Conservation (phyloP, 2,113 vertebrate species). For the Coreoperca whiteheadi region DNA sequence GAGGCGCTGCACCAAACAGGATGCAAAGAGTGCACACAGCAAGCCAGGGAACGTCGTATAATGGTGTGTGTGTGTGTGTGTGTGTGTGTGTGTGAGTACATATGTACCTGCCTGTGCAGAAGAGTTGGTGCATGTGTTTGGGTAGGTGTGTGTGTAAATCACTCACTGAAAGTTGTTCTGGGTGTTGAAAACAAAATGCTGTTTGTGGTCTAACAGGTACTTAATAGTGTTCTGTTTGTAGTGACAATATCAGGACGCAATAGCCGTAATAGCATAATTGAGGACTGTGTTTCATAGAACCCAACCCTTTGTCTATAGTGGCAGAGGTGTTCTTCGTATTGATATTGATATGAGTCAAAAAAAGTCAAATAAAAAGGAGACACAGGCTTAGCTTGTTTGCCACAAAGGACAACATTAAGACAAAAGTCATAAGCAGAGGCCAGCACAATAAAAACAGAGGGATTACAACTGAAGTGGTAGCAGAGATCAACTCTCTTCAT, state of each 20-base stretch:
- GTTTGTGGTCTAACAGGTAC: conserved; percentile 67
- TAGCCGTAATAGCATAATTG: conserved; percentile 20
- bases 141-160: conserved; percentile 49
- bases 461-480: conserved; percentile 49
- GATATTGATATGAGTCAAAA: conserved; percentile 22
- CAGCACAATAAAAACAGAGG: conserved; percentile 29
- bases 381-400: conserved; percentile 39
- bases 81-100: conserved; percentile 16
- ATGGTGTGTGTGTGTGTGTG: conserved; percentile 51
- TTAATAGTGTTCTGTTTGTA: conserved; percentile 50
- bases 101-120: conserved; percentile 48
- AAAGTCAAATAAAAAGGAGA: conserved; percentile 29
- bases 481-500: conserved; percentile 53
- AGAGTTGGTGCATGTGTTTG: conserved; percentile 46
- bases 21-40: conserved; percentile 58
- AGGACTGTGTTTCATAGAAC: conserved; percentile 27
- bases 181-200: conserved; percentile 32
- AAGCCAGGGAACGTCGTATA: conserved; percentile 42
- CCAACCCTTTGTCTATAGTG: conserved; percentile 48
- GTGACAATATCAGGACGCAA: conserved; percentile 45
- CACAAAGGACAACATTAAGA: conserved; percentile 23
- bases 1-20: conserved; percentile 75
- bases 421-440: conserved; percentile 19
- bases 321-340: conserved; percentile 27
- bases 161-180: conserved; percentile 47